Percentiles rank a stretch among this genome's conserved stretches.
These are phyloP conservation scores for Dermatophagoides farinae DNA, from an alignment of 1,140 invertebrate species.

Conservation along the genomic window DNA sequence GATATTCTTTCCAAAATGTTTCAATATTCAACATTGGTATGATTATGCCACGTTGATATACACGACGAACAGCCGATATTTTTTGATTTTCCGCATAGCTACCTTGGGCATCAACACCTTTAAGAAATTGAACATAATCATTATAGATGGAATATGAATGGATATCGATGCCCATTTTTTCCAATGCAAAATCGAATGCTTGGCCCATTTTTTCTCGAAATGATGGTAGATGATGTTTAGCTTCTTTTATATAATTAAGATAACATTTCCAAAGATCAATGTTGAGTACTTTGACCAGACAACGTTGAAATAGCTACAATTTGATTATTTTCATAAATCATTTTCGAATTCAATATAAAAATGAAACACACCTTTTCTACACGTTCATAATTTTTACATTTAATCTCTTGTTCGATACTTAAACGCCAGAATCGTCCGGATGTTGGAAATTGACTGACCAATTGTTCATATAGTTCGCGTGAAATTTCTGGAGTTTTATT, in stretches of 20 bases:
- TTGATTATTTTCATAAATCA: conserved; percentile 5
- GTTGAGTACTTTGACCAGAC: conserved; percentile 82
- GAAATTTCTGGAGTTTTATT: conserved; percentile 74
- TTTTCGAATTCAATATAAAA: conserved; percentile 1
- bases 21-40: conserved; percentile 97
- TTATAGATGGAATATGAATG: conserved; percentile 89
- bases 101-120: conserved; percentile 85
- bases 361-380: conserved; percentile 77
- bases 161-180: conserved; percentile 96
- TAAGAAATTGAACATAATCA: conserved; percentile 94
- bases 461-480: conserved; percentile 70
- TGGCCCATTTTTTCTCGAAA: conserved; percentile 95
- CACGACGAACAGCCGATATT: conserved; percentile 88
- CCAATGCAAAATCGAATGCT: conserved; percentile 94
- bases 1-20: conserved; percentile 94
- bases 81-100: conserved; percentile 98
- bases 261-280: conserved; percentile 98
- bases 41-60: conserved; percentile 43
- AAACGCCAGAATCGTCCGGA: conserved; percentile 96
- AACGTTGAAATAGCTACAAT: conserved; percentile 80
- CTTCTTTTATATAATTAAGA: conserved; percentile 90
- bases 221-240: conserved; percentile 73
- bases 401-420: conserved; percentile 98
- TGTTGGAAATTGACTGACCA: conserved; percentile 80
- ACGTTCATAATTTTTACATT: conserved; percentile 79